Conservation (phyloP, 2,113 vertebrate species). For the Lontra canadensis region DNA sequence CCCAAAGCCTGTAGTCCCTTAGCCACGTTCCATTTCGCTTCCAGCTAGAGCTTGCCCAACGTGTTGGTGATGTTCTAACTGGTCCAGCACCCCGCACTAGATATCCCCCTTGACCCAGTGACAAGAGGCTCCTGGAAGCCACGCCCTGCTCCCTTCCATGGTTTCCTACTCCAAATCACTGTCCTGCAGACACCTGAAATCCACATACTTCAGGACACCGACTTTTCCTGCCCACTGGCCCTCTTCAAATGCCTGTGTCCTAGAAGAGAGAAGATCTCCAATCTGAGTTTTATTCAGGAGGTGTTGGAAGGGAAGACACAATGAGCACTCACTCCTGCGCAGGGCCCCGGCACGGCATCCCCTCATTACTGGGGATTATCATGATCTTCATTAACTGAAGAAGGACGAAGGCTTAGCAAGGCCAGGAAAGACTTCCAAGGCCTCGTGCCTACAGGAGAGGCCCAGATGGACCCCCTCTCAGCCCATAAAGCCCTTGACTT, state of each 20-base stretch:
- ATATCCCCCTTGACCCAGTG: not conserved
- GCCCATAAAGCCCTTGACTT: not conserved
- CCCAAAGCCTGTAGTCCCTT: accelerated
- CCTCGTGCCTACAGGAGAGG: not conserved
- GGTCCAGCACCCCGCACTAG: accelerated
- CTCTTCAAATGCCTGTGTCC: not conserved
- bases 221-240: accelerated
- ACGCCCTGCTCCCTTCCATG: not conserved
- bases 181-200: not conserved
- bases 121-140: not conserved
- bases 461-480: not conserved
- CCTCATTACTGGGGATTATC: not conserved
- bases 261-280: not conserved
- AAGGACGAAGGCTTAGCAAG: not conserved
- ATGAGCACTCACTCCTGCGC: accelerated
- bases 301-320: not conserved
- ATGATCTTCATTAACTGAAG: not conserved
- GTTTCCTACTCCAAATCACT: too few species aligned
- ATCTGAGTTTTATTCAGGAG: not conserved
- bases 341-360: too few species aligned
- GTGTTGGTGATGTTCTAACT: accelerated
- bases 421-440: not conserved
- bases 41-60: not conserved
- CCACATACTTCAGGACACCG: not conserved
- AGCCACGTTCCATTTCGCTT: not conserved